Percentiles rank a stretch among this genome's conserved stretches.
phyloP scores from a whole-genome alignment of 2,113 vertebrate genomes.

The Pseudorasbora parva region DNA sequence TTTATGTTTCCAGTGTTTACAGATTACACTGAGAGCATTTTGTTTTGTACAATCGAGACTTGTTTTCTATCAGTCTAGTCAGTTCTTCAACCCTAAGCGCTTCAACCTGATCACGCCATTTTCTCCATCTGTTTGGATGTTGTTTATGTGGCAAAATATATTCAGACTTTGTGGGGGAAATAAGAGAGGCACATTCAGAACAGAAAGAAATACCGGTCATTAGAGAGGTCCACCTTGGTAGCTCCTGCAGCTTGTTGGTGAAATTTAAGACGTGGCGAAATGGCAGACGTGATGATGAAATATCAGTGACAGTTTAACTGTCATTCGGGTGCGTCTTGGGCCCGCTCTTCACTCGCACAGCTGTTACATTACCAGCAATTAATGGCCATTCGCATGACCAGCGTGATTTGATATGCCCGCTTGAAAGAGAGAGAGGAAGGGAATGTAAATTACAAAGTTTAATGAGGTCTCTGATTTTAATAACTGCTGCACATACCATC shows the following conservation, averaged over 20 bases:
- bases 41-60: neutral
- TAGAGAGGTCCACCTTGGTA: conserved; percentile 45
- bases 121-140: conserved; percentile 48
- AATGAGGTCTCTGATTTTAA: conserved; percentile 69
- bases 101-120: conserved; percentile 36
- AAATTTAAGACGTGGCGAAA: conserved; percentile 70
- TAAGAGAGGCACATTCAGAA: conserved; percentile 15
- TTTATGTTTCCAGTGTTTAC: neutral
- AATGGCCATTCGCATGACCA: conserved; percentile 58
- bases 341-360: conserved; percentile 66
- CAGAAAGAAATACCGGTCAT: neutral
- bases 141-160: conserved; percentile 47
- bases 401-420: conserved; percentile 61
- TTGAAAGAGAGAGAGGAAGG: conserved; percentile 47
- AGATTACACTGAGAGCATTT: neutral
- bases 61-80: no score
- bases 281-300: conserved; percentile 66
- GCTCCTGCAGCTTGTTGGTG: conserved; percentile 60
- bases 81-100: no score
- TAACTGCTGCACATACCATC: conserved; percentile 58
- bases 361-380: conserved; percentile 70
- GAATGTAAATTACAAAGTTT: conserved; percentile 73
- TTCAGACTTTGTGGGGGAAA: conserved; percentile 38
- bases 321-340: conserved; percentile 62
- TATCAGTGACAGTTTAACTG: conserved; percentile 72